Evolutionary conservation across 2,888 invertebrate species (phyloP).

Genomic region (Thera obeliscata): DNA sequence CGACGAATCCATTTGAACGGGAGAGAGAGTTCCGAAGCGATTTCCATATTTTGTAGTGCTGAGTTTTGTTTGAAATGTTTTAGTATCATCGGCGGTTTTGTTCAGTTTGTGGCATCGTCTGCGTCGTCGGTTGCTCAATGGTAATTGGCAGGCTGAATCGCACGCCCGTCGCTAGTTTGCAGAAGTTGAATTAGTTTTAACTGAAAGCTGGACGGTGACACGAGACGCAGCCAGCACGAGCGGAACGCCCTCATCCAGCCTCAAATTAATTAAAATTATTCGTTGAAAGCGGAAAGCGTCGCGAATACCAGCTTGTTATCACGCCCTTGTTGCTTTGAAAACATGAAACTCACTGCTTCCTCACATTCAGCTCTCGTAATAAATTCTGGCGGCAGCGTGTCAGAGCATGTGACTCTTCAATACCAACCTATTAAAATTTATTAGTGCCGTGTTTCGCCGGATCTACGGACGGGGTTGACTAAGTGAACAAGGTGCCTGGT

Average conservation of each 20-base stretch:
- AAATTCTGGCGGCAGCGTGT: slow-evolving; percentile 49
- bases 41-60: slow-evolving; percentile 43
- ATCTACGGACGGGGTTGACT: slow-evolving; percentile 23
- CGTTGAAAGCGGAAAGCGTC: slow-evolving; percentile 59
- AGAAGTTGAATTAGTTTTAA: slow-evolving; percentile 57
- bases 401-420: slow-evolving; percentile 48
- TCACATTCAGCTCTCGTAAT: slow-evolving; percentile 40
- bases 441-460: slow-evolving; percentile 29
- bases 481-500: slow-evolving; percentile 28
- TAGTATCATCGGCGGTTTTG: slow-evolving; percentile 34
- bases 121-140: slow-evolving; percentile 25
- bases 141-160: slow-evolving; percentile 45
- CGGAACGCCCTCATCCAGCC: slow-evolving; percentile 47
- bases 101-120: slow-evolving; percentile 31
- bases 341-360: slow-evolving; percentile 46
- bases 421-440: slow-evolving; percentile 30
- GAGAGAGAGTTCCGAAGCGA: slow-evolving; percentile 35
- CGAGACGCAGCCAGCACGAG: slow-evolving; percentile 35
- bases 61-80: slow-evolving; percentile 39
- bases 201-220: slow-evolving; percentile 38
- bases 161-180: slow-evolving; percentile 31
- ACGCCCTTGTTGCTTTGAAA: slow-evolving; percentile 57
- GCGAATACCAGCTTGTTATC: slow-evolving; percentile 60
- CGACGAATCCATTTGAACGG: slow-evolving; percentile 39
- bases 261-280: slow-evolving; percentile 67